Evolutionary conservation across 2,888 invertebrate species (phyloP), one percentile per base, ranked within the genome.

Genomic region (Acanthosoma haemorrhoidale): DNA sequence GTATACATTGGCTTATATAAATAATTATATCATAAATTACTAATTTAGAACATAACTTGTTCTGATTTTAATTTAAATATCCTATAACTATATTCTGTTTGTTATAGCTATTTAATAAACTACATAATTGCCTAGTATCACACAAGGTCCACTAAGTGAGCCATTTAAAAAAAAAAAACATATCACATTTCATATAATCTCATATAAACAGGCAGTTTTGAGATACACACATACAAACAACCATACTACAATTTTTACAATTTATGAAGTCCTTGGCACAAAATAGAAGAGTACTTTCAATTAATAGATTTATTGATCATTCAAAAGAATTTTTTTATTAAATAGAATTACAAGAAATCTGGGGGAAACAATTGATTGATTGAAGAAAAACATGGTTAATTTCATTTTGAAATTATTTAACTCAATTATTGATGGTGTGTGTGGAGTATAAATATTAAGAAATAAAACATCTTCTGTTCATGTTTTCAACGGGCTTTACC

Each of bases 51-150:
- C 43, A 18, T 43, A 43, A 25, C 2, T 43, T 43, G 25, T 21
- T 13, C 43, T 25, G n/a, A 13, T 4, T n/a, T 43, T 21, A 25
- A 43, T 25, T 43, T 43, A 43, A 43, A 43, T 43, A 25, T 21
- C 11, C 43, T 43, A 43, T 21, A 25, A 4, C 43, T 43, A 43
- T 21, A 43, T 21, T 59, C 15, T 11, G 18, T 18, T 31, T 18
- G 13, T 18, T 41, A 34, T 34, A 21, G 13, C 13, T 34, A 34
- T 36, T 36, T 32, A 60, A 34, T 4, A 15, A 18, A 60, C 18
- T 59, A 59, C n/a, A 60, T 60, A 60, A 34, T 60, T 60, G 36
- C 15, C 60, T 60, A 60, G 60, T 60, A 60, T 60, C 60, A 60
- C 60, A 60, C 60, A 36, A 60, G 60, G 60, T 34, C 32, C 60